Percentiles rank a stretch among this genome's conserved stretches.
Evolutionary conservation across 1,140 invertebrate species (phyloP).

Genomic region (Zaprionus tsacasi): DNA sequence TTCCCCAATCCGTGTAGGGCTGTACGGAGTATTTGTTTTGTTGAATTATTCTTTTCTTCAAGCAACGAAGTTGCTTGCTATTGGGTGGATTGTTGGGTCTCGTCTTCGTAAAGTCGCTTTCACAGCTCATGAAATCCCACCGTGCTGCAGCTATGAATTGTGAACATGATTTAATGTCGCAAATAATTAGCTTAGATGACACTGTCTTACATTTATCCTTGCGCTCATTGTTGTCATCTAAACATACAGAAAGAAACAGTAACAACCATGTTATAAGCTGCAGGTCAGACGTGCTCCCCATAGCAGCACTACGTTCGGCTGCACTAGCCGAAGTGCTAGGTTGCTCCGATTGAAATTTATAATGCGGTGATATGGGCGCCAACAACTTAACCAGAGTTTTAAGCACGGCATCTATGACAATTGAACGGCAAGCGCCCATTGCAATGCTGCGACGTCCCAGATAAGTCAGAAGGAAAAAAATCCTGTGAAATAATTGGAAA

Average conservation of each 20-base stretch:
- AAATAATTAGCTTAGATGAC: too few relatives aligned
- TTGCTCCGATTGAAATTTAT: constrained; percentile 72
- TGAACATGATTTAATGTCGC: background rate
- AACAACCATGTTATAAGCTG: constrained; percentile 92
- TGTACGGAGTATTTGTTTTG: constrained; percentile 85
- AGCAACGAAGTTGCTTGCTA: constrained; percentile 77
- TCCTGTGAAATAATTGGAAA: constrained; percentile 85
- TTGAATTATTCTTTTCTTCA: constrained; percentile 85
- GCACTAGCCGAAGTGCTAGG: constrained; percentile 79
- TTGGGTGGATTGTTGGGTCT: constrained; percentile 64
- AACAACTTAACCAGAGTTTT: constrained; percentile 86
- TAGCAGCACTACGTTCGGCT: constrained; percentile 51
- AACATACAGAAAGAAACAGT: constrained; percentile 90
- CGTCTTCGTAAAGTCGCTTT: constrained; percentile 85
- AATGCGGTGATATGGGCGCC: constrained; percentile 85
- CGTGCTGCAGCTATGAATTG: constrained; percentile 85
- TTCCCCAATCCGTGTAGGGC: constrained; percentile 83
- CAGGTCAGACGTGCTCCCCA: constrained; percentile 86
- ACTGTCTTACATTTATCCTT: constrained; percentile 83
- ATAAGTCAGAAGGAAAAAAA: constrained; percentile 94
- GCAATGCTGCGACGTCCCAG: constrained; percentile 92
- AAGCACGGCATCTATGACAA: constrained; percentile 88
- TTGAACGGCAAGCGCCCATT: constrained; percentile 86
- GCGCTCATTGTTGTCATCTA: constrained; percentile 85
- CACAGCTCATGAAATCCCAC: constrained; percentile 93